Evolutionary conservation across 2,113 vertebrate species (phyloP), one percentile per base, ranked within the genome.

Genomic region (Trochalopteron elliotii): DNA sequence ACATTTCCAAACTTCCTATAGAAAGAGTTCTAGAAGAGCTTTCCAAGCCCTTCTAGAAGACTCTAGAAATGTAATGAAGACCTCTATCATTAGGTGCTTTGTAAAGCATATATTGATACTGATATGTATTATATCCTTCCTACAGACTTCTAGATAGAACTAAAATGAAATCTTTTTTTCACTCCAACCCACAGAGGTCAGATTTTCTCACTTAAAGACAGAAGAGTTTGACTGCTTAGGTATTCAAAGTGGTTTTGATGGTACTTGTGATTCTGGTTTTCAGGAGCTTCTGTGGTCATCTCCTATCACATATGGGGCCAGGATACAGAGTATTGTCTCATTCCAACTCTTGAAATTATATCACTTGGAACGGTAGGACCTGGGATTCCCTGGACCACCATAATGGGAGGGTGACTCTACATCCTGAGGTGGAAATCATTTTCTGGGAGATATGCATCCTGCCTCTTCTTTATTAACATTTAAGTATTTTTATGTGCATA

Each of bases 351-450:
- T 83, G 40, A 65, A 80, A 53, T 9, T 15, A 0, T 65, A 83
- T 61, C 22, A 30, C 5, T 12, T 30, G 17, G 6, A 50, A 50
- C 9, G 1, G 13, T 15, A 57, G 22, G 84, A 47, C 55, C 18
- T 63, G 33, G 9, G 6, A 22, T 70, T 76, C 14, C 21, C n/a
- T 60, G 31, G 22, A 44, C 17, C 17, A 68, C 15, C 6, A n/a
- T 28, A 80, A 72, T 53, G 17, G 20, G 8, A 39, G 59, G 12
- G 17, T 1, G 0, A 56, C 5, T 42, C 17, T 40, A 24, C 4
- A 22, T 35, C 31, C 11, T 4, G 12, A 15, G 6, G 1, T 15
- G 12, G 7, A 8, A 55, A 52, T 35, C 0, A 1, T 78, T 91
- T 93, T 74, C 39, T 71, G 33, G 21, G 30, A 68, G 7, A 55